Conservation (phyloP, 1,140 invertebrate species). For the Stenopsyche tienmushanensis region DNA sequence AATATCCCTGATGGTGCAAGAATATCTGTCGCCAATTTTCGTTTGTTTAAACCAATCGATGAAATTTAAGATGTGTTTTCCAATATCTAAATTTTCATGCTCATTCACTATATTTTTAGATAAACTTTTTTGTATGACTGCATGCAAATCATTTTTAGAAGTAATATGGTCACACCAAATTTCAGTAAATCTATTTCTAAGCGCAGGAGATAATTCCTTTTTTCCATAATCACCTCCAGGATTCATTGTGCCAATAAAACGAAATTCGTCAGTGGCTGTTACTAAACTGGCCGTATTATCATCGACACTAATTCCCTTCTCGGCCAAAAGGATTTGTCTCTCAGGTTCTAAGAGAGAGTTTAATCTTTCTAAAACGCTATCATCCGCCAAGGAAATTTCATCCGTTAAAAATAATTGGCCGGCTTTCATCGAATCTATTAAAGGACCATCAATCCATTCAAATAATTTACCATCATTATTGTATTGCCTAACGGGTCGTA, state of each 20-base stretch:
- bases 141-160: slow-evolving; percentile 68
- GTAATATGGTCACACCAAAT: slow-evolving; percentile 91
- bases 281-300: slow-evolving; percentile 61
- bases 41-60: slow-evolving; percentile 73
- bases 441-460: slow-evolving; percentile 97
- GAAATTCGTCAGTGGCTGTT: slow-evolving; percentile 76
- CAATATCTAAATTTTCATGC: slow-evolving; percentile 62
- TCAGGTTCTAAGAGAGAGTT: slow-evolving; percentile 97
- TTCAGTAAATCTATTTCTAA: slow-evolving; percentile 97
- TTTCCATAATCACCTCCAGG: slow-evolving; percentile 99
- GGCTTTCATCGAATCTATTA: slow-evolving; percentile 86
- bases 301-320: slow-evolving; percentile 68
- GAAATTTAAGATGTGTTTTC: slow-evolving; percentile 74
- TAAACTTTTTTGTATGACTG: slow-evolving; percentile 82
- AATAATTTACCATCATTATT: slow-evolving; percentile 71
- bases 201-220: slow-evolving; percentile 97
- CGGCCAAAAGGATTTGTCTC: slow-evolving; percentile 84
- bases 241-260: slow-evolving; percentile 99
- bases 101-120: slow-evolving; percentile 50
- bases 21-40: slow-evolving; percentile 75
- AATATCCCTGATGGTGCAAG: slow-evolving; percentile 91
- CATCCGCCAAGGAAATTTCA: slow-evolving; percentile 98
- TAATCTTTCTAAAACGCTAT: slow-evolving; percentile 95
- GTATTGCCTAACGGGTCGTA: slow-evolving; percentile 83
- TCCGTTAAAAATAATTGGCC: slow-evolving; percentile 93